A percentile compares a stretch with the other conserved stretches of the same genome.
Evolutionary conservation across 2,113 vertebrate genomes (phyloP).

Genomic region (Salvelinus namaycush): DNA sequence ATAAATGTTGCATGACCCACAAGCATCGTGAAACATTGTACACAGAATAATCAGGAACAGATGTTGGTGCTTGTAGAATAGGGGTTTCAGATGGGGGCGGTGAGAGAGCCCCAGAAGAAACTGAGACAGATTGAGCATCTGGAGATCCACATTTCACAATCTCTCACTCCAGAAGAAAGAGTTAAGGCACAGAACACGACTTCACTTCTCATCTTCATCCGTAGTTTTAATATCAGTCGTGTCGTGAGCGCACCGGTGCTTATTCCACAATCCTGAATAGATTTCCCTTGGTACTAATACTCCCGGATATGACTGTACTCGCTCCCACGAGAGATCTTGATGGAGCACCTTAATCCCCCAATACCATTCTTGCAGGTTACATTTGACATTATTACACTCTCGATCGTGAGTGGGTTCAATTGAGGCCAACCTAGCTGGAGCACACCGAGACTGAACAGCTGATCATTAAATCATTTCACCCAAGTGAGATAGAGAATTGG

Average conservation of each 20-base stretch:
- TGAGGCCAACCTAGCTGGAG: no score
- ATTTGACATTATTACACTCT: not conserved
- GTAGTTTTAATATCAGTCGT: not conserved
- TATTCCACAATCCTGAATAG: conserved; percentile 24
- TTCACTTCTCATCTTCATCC: not conserved
- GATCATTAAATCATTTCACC: no score
- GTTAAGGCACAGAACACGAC: conserved; percentile 71
- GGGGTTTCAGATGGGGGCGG: conserved; percentile 71
- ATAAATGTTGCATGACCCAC: no score
- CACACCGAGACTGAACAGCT: no score
- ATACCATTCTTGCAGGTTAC: not conserved
- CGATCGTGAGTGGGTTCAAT: no score
- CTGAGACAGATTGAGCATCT: conserved; percentile 81
- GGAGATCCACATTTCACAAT: conserved; percentile 72
- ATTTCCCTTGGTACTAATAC: conserved; percentile 32
- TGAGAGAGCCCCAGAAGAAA: conserved; percentile 81
- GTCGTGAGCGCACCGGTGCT: not conserved
- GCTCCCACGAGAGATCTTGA: not conserved
- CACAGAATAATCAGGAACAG: no score
- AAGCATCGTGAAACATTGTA: no score
- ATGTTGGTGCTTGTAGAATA: not conserved
- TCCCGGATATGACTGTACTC: conserved; percentile 9
- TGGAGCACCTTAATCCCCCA: not conserved
- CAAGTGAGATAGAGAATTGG: no score
- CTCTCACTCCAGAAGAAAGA: conserved; percentile 72